A percentile compares a stretch with the other conserved stretches of the same genome.
Conservation (phyloP, 2,888 invertebrate species). For the Opisthograptis luteolata region DNA sequence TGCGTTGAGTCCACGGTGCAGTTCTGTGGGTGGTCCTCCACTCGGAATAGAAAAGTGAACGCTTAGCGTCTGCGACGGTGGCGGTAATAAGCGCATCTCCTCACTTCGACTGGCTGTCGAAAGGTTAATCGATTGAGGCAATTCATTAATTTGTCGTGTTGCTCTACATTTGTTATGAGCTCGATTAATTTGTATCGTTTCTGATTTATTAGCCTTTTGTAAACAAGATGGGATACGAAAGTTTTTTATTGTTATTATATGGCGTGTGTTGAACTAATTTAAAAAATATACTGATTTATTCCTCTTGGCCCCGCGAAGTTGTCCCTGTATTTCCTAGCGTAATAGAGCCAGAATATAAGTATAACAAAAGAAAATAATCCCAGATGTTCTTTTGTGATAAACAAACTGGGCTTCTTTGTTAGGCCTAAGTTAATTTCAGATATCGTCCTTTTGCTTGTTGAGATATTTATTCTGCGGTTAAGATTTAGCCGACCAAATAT, state of each 20-base stretch:
- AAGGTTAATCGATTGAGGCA: slow-evolving; percentile 43
- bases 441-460: slow-evolving; percentile 1
- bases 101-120: slow-evolving; percentile 47
- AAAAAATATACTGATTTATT: no score
- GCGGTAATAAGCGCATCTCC: slow-evolving; percentile 64
- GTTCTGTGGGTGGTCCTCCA: slow-evolving; percentile 63
- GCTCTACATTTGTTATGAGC: slow-evolving; percentile 32
- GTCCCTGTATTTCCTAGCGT: no score
- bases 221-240: neutral
- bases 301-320: no score
- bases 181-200: slow-evolving; percentile 29
- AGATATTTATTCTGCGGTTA: no score
- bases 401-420: neutral
- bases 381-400: no score
- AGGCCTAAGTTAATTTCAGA: neutral
- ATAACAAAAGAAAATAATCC: no score
- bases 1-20: slow-evolving; percentile 1
- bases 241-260: no score
- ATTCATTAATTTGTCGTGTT: slow-evolving; percentile 48
- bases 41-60: slow-evolving; percentile 68
- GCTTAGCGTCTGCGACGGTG: no score
- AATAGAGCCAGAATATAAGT: no score
- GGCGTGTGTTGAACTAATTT: no score
- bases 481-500: slow-evolving; percentile 28
- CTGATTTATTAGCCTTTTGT: neutral